Evolutionary conservation across 2,113 vertebrate genomes (phyloP).

Genomic region (Pica pica): DNA sequence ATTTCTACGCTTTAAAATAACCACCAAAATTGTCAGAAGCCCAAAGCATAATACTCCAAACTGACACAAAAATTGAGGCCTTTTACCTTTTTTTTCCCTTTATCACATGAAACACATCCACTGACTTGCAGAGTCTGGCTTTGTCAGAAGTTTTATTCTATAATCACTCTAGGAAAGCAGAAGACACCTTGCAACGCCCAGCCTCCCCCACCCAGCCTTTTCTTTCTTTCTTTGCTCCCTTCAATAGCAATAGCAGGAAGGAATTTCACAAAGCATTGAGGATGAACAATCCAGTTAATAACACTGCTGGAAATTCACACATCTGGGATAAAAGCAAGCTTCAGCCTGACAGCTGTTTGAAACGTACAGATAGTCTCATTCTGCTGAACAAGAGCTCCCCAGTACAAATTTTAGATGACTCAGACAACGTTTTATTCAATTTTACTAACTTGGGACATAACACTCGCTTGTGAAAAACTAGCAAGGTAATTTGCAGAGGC

Average conservation of each 20-base stretch:
- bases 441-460: not conserved
- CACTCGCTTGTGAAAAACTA: not conserved
- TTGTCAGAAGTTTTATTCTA: not conserved
- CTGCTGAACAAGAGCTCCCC: not conserved
- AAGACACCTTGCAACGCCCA: not conserved
- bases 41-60: not conserved
- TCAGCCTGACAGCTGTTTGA: not conserved
- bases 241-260: not conserved
- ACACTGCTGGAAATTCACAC: not conserved
- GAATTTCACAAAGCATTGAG: not conserved
- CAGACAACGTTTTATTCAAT: not conserved
- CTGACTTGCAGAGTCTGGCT: not conserved
- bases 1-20: not conserved
- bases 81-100: not conserved
- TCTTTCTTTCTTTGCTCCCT: not conserved
- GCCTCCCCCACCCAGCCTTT: not conserved
- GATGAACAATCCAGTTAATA: not conserved
- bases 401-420: not conserved
- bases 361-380: not conserved
- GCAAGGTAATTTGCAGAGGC: not conserved
- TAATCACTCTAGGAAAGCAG: not conserved
- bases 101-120: not conserved
- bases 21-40: not conserved
- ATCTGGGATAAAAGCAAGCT: not conserved
- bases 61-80: not conserved